A percentile compares a stretch with the other conserved stretches of the same genome.
These are phyloP conservation scores for Drosophila rellima DNA, from an alignment of 2,888 invertebrate genomes.

Conservation along the genomic window DNA sequence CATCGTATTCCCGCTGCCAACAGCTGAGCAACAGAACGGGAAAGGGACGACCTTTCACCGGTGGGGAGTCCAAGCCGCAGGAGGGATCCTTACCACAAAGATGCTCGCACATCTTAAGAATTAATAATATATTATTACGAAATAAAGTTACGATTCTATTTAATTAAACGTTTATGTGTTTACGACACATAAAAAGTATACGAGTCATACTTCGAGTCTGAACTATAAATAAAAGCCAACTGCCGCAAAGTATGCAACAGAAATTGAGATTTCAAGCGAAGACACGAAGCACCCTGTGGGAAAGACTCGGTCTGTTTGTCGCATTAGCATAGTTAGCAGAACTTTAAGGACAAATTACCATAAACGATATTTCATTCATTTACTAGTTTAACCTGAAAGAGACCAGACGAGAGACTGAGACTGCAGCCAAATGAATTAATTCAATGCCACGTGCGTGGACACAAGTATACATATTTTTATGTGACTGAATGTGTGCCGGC, in stretches of 20 bases:
- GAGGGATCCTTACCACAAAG: constrained; percentile 45
- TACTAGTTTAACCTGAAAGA: constrained; percentile 38
- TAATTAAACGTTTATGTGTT: background rate
- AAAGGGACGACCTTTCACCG: constrained; percentile 35
- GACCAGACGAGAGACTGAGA: constrained; percentile 4
- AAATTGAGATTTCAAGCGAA: background rate
- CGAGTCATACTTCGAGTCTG: background rate
- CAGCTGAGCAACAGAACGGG: constrained; percentile 76
- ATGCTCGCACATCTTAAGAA: constrained; percentile 61
- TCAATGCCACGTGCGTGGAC: constrained; percentile 61
- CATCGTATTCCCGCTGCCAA: constrained; percentile 84
- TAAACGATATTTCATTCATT: constrained; percentile 76
- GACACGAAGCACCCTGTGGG: constrained; percentile 44
- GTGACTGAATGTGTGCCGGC: constrained; percentile 56
- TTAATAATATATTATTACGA: background rate
- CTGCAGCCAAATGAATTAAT: constrained; percentile 59
- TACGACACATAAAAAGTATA: background rate
- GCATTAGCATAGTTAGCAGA: constrained; percentile 73
- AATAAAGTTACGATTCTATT: background rate
- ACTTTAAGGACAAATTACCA: constrained; percentile 62
- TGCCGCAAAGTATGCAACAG: constrained; percentile 58
- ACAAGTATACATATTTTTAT: background rate
- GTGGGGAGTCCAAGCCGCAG: background rate
- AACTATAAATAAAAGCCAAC: constrained; percentile 30
- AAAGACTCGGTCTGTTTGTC: background rate